These are phyloP conservation scores for Taphrorychus bicolor DNA, from an alignment of 2,888 invertebrate species.

Conservation along the genomic window DNA sequence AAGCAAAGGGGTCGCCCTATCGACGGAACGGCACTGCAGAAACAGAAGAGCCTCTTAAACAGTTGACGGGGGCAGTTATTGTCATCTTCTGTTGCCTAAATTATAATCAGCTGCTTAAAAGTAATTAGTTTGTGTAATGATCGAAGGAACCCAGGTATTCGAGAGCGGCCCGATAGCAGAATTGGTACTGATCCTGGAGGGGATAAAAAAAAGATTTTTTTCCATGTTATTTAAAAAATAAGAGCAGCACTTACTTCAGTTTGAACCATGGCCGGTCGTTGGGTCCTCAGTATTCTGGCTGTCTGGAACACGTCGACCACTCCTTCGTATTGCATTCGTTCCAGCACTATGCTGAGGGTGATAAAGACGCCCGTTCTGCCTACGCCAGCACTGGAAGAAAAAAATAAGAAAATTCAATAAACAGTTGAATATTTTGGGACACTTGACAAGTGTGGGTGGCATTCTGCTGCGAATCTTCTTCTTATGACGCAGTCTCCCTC, in stretches of 20 bases:
- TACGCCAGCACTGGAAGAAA: slow-evolving; percentile 85
- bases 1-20: background rate
- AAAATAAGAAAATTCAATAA: too few species aligned
- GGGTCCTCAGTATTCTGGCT: slow-evolving; percentile 96
- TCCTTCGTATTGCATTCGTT: slow-evolving; percentile 98
- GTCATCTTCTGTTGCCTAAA: slow-evolving; percentile 45
- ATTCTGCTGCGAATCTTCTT: too few species aligned
- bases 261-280: slow-evolving; percentile 99
- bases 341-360: slow-evolving; percentile 95
- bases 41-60: slow-evolving; percentile 42
- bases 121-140: slow-evolving; percentile 85
- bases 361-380: slow-evolving; percentile 99
- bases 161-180: slow-evolving; percentile 98
- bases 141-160: slow-evolving; percentile 99
- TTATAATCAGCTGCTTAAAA: too few species aligned
- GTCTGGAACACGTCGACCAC: slow-evolving; percentile 99
- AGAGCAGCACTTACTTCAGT: slow-evolving; percentile 80
- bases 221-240: background rate
- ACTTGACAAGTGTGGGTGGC: too few species aligned
- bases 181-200: slow-evolving; percentile 96
- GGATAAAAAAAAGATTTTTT: slow-evolving; percentile 2
- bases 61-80: slow-evolving; percentile 57
- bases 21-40: background rate
- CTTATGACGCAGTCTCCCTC: too few species aligned
- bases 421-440: too few species aligned